Percentiles rank a stretch among this genome's conserved stretches.
Evolutionary conservation across 2,888 invertebrate species (phyloP).

Genomic region (Galerucella calmariensis): DNA sequence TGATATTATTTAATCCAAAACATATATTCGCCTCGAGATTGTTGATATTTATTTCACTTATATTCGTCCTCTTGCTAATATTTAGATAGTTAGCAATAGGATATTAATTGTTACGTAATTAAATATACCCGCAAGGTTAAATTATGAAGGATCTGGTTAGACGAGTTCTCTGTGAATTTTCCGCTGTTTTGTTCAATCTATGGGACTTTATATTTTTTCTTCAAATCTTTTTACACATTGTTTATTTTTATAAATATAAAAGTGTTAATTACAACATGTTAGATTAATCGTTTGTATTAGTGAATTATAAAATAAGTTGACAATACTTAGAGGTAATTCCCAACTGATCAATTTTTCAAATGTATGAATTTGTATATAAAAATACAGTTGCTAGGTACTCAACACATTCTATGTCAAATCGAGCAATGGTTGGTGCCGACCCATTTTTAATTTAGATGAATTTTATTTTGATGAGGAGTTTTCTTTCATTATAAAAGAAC

Average conservation of each 20-base stretch:
- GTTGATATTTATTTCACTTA: not conserved
- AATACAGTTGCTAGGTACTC: too few species aligned
- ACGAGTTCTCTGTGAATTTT: slow-evolving; percentile 7
- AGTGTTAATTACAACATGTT: not conserved
- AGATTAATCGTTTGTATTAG: not conserved
- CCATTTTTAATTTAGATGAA: too few species aligned
- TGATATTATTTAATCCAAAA: not conserved
- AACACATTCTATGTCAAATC: too few species aligned
- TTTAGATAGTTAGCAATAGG: not conserved
- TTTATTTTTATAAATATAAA: not conserved
- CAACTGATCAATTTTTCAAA: not conserved
- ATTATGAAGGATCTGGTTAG: slow-evolving; percentile 13
- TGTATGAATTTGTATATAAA: too few species aligned
- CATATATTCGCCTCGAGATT: not conserved
- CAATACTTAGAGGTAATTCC: not conserved
- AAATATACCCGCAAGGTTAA: slow-evolving; percentile 10
- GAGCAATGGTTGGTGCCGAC: too few species aligned
- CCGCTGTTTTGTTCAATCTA: slow-evolving; percentile 4
- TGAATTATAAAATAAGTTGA: not conserved
- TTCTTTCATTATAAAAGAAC: too few species aligned
- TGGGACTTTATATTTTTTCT: not conserved
- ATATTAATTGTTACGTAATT: slow-evolving; percentile 21
- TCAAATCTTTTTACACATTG: not conserved
- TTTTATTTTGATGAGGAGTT: too few species aligned
- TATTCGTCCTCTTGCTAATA: not conserved